These are phyloP conservation scores for Semotilus atromaculatus DNA, from an alignment of 2,797 vertebrate species.

Conservation along the genomic window DNA sequence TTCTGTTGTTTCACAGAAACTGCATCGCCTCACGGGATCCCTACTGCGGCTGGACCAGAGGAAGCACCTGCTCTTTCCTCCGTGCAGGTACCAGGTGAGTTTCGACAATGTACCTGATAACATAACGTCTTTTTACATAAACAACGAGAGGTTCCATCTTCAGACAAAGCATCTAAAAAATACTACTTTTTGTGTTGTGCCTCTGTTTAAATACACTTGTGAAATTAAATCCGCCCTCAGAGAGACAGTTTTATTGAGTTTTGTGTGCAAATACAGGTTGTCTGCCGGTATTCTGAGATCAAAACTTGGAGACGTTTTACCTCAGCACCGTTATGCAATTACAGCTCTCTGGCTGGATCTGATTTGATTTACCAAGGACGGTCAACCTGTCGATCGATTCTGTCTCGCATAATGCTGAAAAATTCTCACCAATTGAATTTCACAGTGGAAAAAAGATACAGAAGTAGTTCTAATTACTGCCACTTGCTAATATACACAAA, in stretches of 20 bases:
- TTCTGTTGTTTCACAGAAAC: constrained; percentile 77
- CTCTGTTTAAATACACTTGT: constrained; percentile 31
- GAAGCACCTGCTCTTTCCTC: constrained; percentile 90
- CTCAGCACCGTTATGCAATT: constrained; percentile 73
- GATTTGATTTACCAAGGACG: constrained; percentile 76
- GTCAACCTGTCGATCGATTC: constrained; percentile 75
- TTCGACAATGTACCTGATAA: not conserved
- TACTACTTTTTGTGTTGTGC: not conserved
- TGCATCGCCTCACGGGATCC: constrained; percentile 93
- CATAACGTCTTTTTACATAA: not conserved
- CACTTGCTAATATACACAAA: constrained; percentile 37
- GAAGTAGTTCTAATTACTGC: constrained; percentile 21
- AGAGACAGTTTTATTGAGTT: constrained; percentile 74
- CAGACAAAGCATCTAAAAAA: constrained; percentile 1
- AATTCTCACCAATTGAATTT: constrained; percentile 59
- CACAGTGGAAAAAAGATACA: not conserved
- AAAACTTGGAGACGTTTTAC: constrained; percentile 70
- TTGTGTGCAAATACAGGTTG: constrained; percentile 72
- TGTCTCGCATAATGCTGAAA: constrained; percentile 70
- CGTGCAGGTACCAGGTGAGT: constrained; percentile 86
- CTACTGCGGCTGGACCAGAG: constrained; percentile 93
- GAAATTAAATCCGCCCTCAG: constrained; percentile 69
- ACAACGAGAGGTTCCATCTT: not conserved
- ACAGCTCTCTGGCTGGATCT: constrained; percentile 71
- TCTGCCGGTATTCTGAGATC: constrained; percentile 70